These are phyloP conservation scores for Notarius lentiginosus DNA, from an alignment of 2,113 vertebrate genomes.

Conservation along the genomic window DNA sequence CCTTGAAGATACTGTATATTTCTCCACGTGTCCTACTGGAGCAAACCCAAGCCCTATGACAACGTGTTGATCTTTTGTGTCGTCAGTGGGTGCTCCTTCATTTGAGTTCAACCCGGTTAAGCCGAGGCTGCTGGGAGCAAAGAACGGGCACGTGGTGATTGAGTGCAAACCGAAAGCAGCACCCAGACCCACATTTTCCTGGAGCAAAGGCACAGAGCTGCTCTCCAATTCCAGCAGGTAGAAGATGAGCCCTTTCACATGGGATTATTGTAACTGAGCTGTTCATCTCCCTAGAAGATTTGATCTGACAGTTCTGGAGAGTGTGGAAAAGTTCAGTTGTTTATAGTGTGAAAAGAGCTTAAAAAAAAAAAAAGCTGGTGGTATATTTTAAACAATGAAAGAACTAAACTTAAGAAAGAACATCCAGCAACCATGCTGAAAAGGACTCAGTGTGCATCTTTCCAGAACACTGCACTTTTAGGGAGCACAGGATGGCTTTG, in stretches of 20 bases:
- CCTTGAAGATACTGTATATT: not conserved
- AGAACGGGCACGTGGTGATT: conserved; percentile 86
- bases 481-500: not conserved
- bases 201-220: conserved; percentile 95
- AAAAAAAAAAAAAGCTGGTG: not conserved
- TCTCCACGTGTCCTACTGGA: not conserved
- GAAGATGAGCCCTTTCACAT: conserved; percentile 35
- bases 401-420: not conserved
- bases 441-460: not conserved
- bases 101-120: conserved; percentile 91
- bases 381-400: conserved; percentile 3
- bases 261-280: not conserved
- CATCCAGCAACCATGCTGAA: not conserved
- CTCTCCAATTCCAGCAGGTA: conserved; percentile 89
- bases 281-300: not conserved
- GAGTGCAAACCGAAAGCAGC: conserved; percentile 92
- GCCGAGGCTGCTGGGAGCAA: conserved; percentile 82
- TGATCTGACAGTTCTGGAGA: not conserved
- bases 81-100: conserved; percentile 83
- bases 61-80: conserved; percentile 30
- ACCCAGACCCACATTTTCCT: conserved; percentile 84
- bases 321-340: not conserved
- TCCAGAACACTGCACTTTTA: not conserved
- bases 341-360: not conserved
- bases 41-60: not conserved